A percentile compares a stretch with the other conserved stretches of the same genome.
Conservation (phyloP, 2,113 vertebrate genomes). For the Motacilla tschutschensis region DNA sequence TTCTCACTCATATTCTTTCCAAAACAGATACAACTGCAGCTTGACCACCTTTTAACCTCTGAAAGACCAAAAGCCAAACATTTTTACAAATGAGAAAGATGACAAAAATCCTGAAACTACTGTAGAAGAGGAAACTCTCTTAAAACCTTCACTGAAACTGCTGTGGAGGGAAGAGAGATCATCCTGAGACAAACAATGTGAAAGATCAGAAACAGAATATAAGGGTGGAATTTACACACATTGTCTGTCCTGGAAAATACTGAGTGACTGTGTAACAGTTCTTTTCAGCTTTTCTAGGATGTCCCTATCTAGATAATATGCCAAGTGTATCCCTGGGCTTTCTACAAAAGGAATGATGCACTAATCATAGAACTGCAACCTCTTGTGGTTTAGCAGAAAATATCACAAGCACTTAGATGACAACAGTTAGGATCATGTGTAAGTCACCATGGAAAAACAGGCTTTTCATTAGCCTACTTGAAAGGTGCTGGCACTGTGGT, state of each 20-base stretch:
- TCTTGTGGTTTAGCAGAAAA: not conserved
- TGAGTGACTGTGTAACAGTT: not conserved
- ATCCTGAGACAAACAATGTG: not conserved
- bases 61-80: not conserved
- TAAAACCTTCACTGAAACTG: not conserved
- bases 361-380: not conserved
- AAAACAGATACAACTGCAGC: conserved; percentile 12
- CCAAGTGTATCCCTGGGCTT: not conserved
- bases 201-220: not conserved
- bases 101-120: conserved; percentile 6
- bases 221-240: not conserved
- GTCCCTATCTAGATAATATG: not conserved
- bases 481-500: not conserved
- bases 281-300: not conserved
- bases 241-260: not conserved
- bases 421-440: not conserved
- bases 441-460: not conserved
- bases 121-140: not conserved
- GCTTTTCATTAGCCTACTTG: not conserved
- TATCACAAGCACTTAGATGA: not conserved
- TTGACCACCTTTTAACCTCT: conserved; percentile 33
- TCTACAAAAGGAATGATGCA: not conserved
- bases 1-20: conserved; percentile 5
- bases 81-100: not conserved
- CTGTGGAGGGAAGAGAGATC: not conserved